Evolutionary conservation across 2,888 invertebrate genomes (phyloP).

Genomic region (Nemoura dubitans): DNA sequence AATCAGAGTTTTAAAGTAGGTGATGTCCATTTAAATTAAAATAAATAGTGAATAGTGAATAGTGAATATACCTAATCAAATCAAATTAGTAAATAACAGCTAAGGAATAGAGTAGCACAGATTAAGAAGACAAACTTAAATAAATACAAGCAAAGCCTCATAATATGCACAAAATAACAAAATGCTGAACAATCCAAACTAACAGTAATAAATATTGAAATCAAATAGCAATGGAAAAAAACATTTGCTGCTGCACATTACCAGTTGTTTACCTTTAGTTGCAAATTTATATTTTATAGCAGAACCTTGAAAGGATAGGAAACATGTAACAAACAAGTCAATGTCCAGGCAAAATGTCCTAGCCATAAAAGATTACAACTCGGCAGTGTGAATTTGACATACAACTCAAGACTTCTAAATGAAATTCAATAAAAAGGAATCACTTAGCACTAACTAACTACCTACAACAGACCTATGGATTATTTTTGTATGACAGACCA

Average conservation of each 20-base stretch:
- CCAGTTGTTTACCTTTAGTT: too few relatives aligned
- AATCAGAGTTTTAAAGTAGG: not conserved
- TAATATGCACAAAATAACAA: not conserved
- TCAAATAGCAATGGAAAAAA: not conserved
- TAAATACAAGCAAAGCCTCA: constrained; percentile 8
- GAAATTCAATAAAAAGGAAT: too few relatives aligned
- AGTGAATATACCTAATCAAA: not conserved
- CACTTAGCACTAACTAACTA: not conserved
- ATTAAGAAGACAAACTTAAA: not conserved
- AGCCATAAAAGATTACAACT: not conserved
- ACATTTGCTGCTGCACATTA: not conserved
- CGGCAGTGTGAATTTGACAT: too few relatives aligned
- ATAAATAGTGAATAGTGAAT: too few relatives aligned
- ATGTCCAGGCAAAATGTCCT: not conserved
- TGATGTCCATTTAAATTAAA: not conserved
- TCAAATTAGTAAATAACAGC: not conserved
- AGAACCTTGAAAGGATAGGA: not conserved
- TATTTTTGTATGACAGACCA: not conserved
- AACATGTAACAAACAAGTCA: not conserved
- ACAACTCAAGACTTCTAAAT: too few relatives aligned
- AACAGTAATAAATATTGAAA: constrained; percentile 18
- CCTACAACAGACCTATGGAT: not conserved
- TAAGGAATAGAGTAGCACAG: not conserved
- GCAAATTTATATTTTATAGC: too few relatives aligned
- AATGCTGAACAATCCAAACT: constrained; percentile 19